A percentile compares a stretch with the other conserved stretches of the same genome.
phyloP scores from a whole-genome alignment of 2,113 vertebrate genomes.

The Equus quagga region DNA sequence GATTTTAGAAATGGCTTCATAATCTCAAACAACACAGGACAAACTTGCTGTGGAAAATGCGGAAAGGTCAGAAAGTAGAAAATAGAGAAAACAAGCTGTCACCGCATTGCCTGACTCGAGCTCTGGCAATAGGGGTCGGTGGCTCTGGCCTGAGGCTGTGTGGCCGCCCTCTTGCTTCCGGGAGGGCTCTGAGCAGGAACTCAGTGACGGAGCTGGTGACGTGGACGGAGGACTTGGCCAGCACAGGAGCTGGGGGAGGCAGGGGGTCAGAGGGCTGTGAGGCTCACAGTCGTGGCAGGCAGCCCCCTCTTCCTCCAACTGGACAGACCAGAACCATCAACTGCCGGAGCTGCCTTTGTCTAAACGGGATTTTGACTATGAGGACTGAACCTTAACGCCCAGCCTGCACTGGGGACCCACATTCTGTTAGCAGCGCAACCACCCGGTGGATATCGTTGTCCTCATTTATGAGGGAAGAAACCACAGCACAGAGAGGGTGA shows the following conservation, averaged over 20 bases:
- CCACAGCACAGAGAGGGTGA: background rate
- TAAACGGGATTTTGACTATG: no score
- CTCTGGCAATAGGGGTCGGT: no score
- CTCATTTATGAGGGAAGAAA: rapidly evolving
- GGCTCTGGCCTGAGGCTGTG: background rate
- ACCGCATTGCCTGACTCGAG: no score
- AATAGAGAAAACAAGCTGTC: background rate
- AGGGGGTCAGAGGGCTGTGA: background rate
- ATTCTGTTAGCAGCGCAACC: rapidly evolving
- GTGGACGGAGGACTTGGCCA: background rate
- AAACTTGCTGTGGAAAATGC: background rate
- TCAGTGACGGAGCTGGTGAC: background rate
- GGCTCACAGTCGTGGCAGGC: rapidly evolving
- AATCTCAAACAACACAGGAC: background rate
- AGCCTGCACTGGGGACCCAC: rapidly evolving
- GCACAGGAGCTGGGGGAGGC: background rate
- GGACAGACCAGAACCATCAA: background rate
- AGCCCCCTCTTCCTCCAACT: no score
- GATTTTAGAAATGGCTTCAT: background rate
- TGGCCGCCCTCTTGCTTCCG: background rate
- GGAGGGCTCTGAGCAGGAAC: background rate
- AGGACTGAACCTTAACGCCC: rapidly evolving
- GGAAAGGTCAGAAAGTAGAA: background rate
- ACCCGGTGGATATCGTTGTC: rapidly evolving
- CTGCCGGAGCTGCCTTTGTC: rapidly evolving